phyloP scores from a whole-genome alignment of 2,113 vertebrate species.

The Chlorodrepanis virens region DNA sequence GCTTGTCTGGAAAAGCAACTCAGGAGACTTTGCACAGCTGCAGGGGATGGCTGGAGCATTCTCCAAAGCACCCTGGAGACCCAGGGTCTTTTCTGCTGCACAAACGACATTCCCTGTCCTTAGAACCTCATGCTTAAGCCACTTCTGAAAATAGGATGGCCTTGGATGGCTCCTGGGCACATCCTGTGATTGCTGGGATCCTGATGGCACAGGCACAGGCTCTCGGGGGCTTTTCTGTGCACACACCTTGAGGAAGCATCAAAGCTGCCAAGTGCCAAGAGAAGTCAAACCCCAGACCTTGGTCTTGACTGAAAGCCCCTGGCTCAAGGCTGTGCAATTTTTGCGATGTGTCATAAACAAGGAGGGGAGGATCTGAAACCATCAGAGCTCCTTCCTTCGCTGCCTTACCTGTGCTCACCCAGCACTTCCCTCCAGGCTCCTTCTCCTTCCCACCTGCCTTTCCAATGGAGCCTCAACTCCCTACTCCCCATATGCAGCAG shows the following conservation, averaged over 20 bases:
- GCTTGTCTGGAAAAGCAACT: rapidly evolving
- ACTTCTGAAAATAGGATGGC: background rate
- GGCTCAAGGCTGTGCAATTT: background rate
- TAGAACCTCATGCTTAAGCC: background rate
- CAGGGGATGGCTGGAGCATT: background rate
- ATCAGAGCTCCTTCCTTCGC: background rate
- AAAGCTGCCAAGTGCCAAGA: background rate
- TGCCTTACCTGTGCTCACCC: background rate
- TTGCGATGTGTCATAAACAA: background rate
- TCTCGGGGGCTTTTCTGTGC: background rate
- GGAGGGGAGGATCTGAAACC: background rate
- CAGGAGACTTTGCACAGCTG: background rate
- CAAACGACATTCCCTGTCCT: background rate
- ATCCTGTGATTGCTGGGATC: background rate
- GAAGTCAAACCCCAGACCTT: background rate
- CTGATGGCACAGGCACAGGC: background rate
- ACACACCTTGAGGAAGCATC: background rate
- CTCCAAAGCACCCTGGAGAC: background rate
- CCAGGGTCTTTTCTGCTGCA: background rate
- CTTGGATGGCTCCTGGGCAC: background rate
- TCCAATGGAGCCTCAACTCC: background rate
- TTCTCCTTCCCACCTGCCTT: background rate
- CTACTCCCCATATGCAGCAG: background rate
- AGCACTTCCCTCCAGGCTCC: background rate
- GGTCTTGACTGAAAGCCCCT: background rate